Conservation (phyloP, 2,888 invertebrate species). For the Drosophila gaucha region DNA sequence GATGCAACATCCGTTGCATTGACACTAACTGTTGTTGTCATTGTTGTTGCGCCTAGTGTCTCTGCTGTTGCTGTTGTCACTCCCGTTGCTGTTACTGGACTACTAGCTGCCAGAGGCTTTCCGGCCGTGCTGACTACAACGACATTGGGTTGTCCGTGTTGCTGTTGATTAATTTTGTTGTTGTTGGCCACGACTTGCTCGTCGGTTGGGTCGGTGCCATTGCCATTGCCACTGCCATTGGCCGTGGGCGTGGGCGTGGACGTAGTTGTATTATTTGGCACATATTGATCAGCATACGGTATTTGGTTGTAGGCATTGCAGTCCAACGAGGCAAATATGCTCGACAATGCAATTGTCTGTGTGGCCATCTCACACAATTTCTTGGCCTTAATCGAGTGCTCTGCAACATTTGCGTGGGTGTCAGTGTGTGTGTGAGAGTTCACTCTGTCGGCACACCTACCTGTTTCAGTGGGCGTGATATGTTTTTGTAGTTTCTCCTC, state of each 20-base stretch:
- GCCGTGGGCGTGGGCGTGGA: constrained; percentile 41
- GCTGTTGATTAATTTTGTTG: constrained; percentile 83
- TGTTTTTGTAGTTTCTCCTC: constrained; percentile 88
- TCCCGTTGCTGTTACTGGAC: constrained; percentile 22
- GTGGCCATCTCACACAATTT: constrained; percentile 85
- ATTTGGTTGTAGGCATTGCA: constrained; percentile 80
- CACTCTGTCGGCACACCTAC: constrained; percentile 43
- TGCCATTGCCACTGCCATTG: constrained; percentile 30
- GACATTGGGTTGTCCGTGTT: constrained; percentile 66
- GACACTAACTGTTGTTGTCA: constrained; percentile 18
- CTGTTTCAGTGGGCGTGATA: constrained; percentile 85
- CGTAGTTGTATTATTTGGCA: constrained; percentile 80
- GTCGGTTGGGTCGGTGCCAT: constrained; percentile 35
- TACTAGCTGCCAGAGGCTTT: constrained; percentile 46
- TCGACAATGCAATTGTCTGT: constrained; percentile 84
- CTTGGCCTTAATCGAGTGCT: constrained; percentile 80
- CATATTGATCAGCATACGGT: constrained; percentile 84
- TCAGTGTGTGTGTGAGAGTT: background rate
- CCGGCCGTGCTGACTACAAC: constrained; percentile 38
- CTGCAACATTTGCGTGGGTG: constrained; percentile 35
- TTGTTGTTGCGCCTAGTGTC: constrained; percentile 9
- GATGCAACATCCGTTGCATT: constrained; percentile 14
- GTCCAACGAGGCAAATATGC: constrained; percentile 83
- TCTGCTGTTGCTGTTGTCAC: constrained; percentile 6
- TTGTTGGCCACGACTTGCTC: constrained; percentile 82